Percentiles rank a stretch among this genome's conserved stretches.
Conservation (phyloP, 1,140 invertebrate species). For the Drosophila ercepeae region DNA sequence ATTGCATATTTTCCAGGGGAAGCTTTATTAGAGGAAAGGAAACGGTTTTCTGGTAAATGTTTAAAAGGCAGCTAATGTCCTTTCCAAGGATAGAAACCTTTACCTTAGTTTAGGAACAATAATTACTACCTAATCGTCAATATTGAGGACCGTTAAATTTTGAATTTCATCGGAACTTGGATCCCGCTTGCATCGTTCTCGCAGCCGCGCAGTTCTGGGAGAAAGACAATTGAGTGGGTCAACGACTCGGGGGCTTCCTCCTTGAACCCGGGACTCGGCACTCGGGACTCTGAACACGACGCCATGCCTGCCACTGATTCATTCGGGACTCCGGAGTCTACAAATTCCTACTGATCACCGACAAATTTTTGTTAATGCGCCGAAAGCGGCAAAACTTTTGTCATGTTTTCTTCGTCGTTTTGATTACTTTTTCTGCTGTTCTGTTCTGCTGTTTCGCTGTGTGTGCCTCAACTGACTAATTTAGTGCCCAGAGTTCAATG, state of each 20-base stretch:
- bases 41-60: no score
- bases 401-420: constrained; percentile 58
- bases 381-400: constrained; percentile 71
- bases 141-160: constrained; percentile 55
- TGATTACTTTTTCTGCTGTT: constrained; percentile 19
- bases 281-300: no score
- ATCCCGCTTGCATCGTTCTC: not conserved
- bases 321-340: constrained; percentile 1
- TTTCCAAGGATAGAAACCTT: no score
- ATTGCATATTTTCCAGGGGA: constrained; percentile 53
- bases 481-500: constrained; percentile 76
- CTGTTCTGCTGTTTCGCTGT: no score
- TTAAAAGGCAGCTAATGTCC: no score
- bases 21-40: not conserved
- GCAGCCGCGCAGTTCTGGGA: not conserved
- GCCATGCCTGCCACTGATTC: constrained; percentile 37
- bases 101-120: no score
- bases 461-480: constrained; percentile 75
- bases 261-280: constrained; percentile 28
- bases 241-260: constrained; percentile 39
- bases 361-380: constrained; percentile 69
- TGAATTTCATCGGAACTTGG: constrained; percentile 43
- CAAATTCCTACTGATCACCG: constrained; percentile 18
- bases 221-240: constrained; percentile 56
- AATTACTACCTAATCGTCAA: no score